A percentile compares a stretch with the other conserved stretches of the same genome.
Evolutionary conservation across 2,797 vertebrate species (phyloP).

Genomic region (Scolopax bukidnonensis): DNA sequence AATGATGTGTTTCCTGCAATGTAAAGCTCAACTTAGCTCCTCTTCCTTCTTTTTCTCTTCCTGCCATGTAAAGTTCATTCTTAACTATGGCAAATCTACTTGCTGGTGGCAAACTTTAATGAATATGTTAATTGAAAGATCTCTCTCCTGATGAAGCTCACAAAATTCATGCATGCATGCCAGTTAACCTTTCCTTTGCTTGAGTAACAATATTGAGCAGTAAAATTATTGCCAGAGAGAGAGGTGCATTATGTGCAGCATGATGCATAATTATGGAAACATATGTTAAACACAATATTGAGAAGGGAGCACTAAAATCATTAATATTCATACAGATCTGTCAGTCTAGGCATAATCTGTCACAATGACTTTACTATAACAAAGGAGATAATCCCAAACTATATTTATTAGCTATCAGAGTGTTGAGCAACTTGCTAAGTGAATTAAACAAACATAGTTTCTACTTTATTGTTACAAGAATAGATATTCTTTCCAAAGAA

Average conservation of each 20-base stretch:
- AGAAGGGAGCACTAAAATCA: conserved; percentile 18
- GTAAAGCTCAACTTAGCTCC: not conserved
- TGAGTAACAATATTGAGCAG: not conserved
- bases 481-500: not conserved
- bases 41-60: not conserved
- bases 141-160: not conserved
- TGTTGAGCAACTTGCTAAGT: conserved; percentile 40
- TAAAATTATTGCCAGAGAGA: not conserved
- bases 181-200: conserved; percentile 8
- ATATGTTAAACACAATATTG: conserved; percentile 39
- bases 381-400: conserved; percentile 50
- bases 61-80: not conserved
- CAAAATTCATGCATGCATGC: not conserved
- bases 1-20: not conserved
- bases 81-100: not conserved
- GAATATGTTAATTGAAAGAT: not conserved
- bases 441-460: conserved; percentile 28
- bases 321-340: conserved; percentile 57
- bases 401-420: conserved; percentile 30
- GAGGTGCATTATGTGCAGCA: conserved; percentile 10
- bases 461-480: not conserved
- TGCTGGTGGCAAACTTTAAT: not conserved
- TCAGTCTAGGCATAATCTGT: conserved; percentile 47
- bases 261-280: conserved; percentile 41
- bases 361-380: conserved; percentile 26